These are phyloP conservation scores for Psilopsiagon aymara DNA, from an alignment of 2,113 vertebrate genomes.

Conservation along the genomic window DNA sequence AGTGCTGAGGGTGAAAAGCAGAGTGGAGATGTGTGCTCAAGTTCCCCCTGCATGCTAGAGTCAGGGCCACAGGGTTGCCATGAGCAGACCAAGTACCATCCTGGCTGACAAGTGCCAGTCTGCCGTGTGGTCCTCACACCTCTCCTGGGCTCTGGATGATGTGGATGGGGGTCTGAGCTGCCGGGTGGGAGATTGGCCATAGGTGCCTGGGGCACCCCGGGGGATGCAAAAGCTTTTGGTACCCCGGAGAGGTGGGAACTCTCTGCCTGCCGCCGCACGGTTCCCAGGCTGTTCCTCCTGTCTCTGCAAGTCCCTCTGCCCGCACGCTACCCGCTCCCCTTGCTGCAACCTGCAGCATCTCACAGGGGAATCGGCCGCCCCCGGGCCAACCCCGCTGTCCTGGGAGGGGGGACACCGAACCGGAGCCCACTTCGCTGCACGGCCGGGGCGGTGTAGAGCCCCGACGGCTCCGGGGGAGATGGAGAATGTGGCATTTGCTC, in stretches of 20 bases:
- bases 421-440: background rate
- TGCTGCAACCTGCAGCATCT: background rate
- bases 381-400: background rate
- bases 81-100: rapidly evolving
- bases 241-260: background rate
- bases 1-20: rapidly evolving
- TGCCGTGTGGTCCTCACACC: rapidly evolving
- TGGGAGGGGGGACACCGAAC: too few relatives aligned
- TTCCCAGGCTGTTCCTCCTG: background rate
- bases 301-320: background rate
- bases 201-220: background rate
- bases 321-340: background rate
- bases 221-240: slow-evolving; percentile 55
- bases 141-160: background rate
- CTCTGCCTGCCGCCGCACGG: background rate
- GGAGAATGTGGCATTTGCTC: too few relatives aligned
- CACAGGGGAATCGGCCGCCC: background rate
- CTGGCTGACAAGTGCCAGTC: background rate
- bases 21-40: background rate
- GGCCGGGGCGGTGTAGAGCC: background rate
- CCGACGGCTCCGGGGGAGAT: background rate
- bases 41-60: rapidly evolving
- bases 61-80: background rate
- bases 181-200: background rate
- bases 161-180: background rate